Evolutionary conservation across 2,888 invertebrate genomes (phyloP), one percentile per base, ranked within the genome.

Genomic region (Coronaproctus castanopsis): DNA sequence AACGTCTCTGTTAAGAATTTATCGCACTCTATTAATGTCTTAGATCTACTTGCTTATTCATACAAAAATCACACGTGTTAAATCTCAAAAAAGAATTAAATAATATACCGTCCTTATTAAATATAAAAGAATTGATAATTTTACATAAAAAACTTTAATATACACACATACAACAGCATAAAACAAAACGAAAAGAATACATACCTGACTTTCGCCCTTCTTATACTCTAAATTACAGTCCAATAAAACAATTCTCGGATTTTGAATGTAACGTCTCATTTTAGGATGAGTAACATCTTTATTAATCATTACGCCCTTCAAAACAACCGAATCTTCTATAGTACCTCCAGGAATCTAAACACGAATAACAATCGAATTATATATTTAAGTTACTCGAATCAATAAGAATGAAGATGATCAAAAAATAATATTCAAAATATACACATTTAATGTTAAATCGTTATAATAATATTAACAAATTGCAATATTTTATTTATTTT

Each of bases 271-370:
- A 53, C 96, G 81, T 66, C 80, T 78, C 98, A 98, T 99, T 77
- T 96, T 96, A 0, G 95, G 85, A 73, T 98, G 98, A 0, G 92
- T 92, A 1, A 98, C 92, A 71, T 98, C 98, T 74, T 98, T 98
- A 75, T 98, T 99, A 61, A 98, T 73, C 91, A 99, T 96, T 18
- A 98, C 87, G 51, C 98, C 98, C 65, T 80, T 84, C 48, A 98
- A 75, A 5, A 98, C 95, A 65, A 80, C 77, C 0, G 92, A 96
- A 65, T 98, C 96, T 68, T 97, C 96, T 60, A 98, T 85, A 0
- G 85, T 78, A 10, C 95, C 97, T 22, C 98, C 98, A 1, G 98
- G 97, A 66, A 98, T 85, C 75, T 79, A 68, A 20, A 64, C 55
- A 52, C 21, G 57, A 57, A 59, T 54, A 60, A 55, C 51, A 55